A percentile compares a stretch with the other conserved stretches of the same genome.
Conservation (phyloP, 1,140 invertebrate genomes). For the Caenorhabditis tropicalis region DNA sequence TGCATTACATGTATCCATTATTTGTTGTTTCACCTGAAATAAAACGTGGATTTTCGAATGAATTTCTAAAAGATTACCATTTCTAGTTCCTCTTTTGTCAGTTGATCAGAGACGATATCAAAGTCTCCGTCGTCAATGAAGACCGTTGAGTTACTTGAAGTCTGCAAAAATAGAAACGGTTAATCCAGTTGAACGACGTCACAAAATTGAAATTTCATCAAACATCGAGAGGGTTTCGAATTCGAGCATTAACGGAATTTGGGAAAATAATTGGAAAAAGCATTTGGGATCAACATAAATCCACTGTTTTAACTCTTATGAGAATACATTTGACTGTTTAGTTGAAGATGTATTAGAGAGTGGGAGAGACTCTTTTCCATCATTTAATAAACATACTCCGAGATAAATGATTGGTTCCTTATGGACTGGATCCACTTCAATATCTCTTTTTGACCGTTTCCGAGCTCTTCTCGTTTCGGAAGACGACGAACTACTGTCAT, state of each 20-base stretch:
- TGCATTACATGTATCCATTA: slow-evolving; percentile 54
- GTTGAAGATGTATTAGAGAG: no score
- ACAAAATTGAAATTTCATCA: slow-evolving; percentile 14
- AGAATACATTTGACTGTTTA: no score
- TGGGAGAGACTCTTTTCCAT: no score
- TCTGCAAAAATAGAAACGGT: slow-evolving; percentile 17
- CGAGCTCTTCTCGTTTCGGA: neutral
- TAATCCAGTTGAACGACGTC: slow-evolving; percentile 12
- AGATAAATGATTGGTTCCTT: slow-evolving; percentile 50
- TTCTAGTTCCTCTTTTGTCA: slow-evolving; percentile 38
- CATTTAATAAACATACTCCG: slow-evolving; percentile 41
- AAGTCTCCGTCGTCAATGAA: slow-evolving; percentile 53
- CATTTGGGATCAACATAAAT: neutral
- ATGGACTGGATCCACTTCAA: slow-evolving; percentile 44
- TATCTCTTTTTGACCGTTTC: slow-evolving; percentile 16
- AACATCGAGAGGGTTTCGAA: neutral
- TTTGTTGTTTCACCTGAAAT: slow-evolving; percentile 46
- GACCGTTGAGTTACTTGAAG: neutral
- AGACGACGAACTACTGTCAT: slow-evolving; percentile 1
- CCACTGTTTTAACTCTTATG: neutral
- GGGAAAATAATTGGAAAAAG: neutral
- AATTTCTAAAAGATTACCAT: neutral
- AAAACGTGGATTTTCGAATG: neutral
- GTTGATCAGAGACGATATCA: slow-evolving; percentile 40
- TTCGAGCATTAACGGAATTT: neutral